Base-by-base conservation (phyloP, 1,140 invertebrate genomes). In the Araneus ventricosus region DNA sequence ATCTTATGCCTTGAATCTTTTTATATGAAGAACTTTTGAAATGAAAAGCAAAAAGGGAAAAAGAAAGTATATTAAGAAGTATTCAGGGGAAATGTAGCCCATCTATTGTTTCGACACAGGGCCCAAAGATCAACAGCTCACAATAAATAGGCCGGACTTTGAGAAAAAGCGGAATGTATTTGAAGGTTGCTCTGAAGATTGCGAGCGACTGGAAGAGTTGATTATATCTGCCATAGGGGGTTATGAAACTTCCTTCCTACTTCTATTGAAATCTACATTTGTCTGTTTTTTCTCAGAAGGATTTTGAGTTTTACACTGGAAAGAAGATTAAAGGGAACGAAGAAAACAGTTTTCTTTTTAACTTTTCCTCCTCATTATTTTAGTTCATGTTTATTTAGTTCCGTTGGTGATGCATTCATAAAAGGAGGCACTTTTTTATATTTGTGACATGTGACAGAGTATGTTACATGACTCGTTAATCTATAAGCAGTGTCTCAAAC, bases 71-170 rank as follows among this genome's bases (percentile, higher is more conserved):
- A 88, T 88, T 88, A 70, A 70, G 61, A 1, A 30, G 37, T 14
- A 27, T 39, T 7, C 24, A 4, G 8, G n/a, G 45, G 30, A 75
- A 88, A 88, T 75, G 30, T 30, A 22, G 2, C 87, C 59, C 87
- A 88, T 45, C 24, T 45, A 70, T 88, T 70, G 61, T 39, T 88
- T 41, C 70, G 63, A 70, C 61, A 70, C 63, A 22, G 24, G 61
- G 14, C 61, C 34, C 61, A 39, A 70, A 88, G 61, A 88, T 70
- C 87, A 37, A 59, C 34, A 41, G 34, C 39, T 41, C 34, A 24
- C 87, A 67, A 88, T 88, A 88, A 88, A 88, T 70, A 88, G 87
- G 34, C 7, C 57, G 45, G 45, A 27, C 39, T 84, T 84, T 45
- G 10, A 45, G n/a, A 52, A 34, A 34, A 34, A 75, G 67, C 22